These are phyloP conservation scores for Rhombomys opimus DNA, from an alignment of 2,113 vertebrate genomes.

Conservation along the genomic window DNA sequence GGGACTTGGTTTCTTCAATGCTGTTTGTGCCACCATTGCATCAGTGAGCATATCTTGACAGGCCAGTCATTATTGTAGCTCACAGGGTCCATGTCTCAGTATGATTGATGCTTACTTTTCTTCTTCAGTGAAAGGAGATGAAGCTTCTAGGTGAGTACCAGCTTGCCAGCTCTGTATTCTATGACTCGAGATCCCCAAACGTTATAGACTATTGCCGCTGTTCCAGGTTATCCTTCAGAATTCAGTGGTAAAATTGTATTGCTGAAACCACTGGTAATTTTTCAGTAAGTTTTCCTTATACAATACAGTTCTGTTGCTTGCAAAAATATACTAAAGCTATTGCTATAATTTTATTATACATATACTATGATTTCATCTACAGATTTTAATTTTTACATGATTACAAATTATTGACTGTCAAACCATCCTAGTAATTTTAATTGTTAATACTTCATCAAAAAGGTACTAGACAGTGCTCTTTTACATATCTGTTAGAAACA, in stretches of 20 bases:
- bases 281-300: conserved; percentile 30
- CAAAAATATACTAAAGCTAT: conserved; percentile 19
- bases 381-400: conserved; percentile 38
- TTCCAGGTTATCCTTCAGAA: background rate
- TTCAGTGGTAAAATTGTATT: background rate
- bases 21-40: no score
- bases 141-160: background rate
- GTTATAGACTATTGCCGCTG: background rate
- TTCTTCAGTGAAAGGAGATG: background rate
- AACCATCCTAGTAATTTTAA: conserved; percentile 33
- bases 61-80: background rate
- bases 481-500: conserved; percentile 34
- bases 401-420: conserved; percentile 37
- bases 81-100: background rate
- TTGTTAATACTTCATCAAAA: conserved; percentile 3
- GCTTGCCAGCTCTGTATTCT: no score
- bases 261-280: background rate
- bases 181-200: background rate
- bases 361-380: conserved; percentile 11
- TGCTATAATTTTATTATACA: background rate
- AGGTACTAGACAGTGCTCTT: background rate
- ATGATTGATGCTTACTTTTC: background rate
- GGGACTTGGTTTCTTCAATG: background rate
- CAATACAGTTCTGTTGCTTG: background rate
- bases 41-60: background rate